phyloP scores from a whole-genome alignment of 2,888 invertebrate species.

The Neoitamus cyanurus region DNA sequence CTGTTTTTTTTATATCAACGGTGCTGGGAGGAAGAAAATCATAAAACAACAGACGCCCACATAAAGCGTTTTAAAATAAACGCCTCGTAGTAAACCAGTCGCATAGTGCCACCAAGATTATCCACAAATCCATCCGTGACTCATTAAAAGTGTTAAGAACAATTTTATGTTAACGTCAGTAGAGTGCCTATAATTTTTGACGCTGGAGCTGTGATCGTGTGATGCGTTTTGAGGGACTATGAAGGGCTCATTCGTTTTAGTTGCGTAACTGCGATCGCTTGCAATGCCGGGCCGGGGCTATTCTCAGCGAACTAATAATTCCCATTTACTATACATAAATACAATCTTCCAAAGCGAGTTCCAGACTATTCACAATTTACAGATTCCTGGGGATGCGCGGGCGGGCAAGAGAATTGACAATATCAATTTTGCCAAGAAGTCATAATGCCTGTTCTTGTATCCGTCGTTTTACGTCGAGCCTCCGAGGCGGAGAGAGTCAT shows the following conservation, averaged over 20 bases:
- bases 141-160: constrained; percentile 45
- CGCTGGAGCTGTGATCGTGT: not conserved
- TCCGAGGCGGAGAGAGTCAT: constrained; percentile 22
- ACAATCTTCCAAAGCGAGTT: not conserved
- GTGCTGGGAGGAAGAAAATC: not conserved
- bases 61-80: constrained; percentile 17
- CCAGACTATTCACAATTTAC: not conserved
- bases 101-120: not conserved
- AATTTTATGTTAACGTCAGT: not conserved
- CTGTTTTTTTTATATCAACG: not conserved
- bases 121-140: constrained; percentile 20
- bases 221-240: not conserved
- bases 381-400: not conserved
- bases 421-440: constrained; percentile 18
- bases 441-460: not conserved
- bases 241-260: not conserved
- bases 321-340: not conserved
- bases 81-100: not conserved
- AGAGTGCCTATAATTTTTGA: not conserved
- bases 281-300: not conserved
- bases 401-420: constrained; percentile 4
- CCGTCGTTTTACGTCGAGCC: not conserved
- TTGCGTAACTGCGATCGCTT: not conserved
- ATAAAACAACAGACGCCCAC: constrained; percentile 2
- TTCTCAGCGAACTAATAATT: not conserved